Base-by-base conservation (phyloP, 2,797 vertebrate species). In the Megaceryle alcyon region DNA sequence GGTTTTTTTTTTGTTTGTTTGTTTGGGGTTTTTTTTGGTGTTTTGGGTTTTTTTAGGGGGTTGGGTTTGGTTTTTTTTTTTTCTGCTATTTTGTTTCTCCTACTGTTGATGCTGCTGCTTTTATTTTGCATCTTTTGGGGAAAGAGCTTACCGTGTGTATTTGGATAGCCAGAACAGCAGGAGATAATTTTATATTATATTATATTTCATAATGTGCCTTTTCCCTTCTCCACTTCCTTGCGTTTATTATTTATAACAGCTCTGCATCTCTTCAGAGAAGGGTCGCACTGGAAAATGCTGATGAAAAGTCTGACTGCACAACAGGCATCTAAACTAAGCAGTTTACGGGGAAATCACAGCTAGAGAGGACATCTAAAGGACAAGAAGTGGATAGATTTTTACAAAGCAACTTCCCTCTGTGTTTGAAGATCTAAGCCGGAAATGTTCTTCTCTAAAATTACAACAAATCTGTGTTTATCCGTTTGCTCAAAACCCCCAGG, bases 21-120 rank as follows among this genome's bases (percentile, higher is more conserved):
- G 44, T 17, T 35, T 35, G 44, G 17, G 33, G 33, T 14, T 17
- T 41, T 18, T 11, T 6, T 44, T 6, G 3, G 9, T 4, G 10
- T 0, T 5, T 29, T 1, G 6, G 1, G 4, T 7, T 14, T 23
- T 19, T 70, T 46, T 4, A 14, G 15, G 15, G 16, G 2, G 5
- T 10, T 5, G 39, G 5, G 14, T 43, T 64, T 12, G 17, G 10
- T 31, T 6, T 48, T 17, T 22, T 17, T 22, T 16, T 43, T 16
- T 60, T 3, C 51, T 70, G 14, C 43, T 76, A 68, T 71, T 94
- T 81, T 78, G 26, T 71, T 90, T 61, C 75, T 15, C 3, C 64
- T 63, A 13, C 16, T 49, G 20, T 39, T 72, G 37, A 35, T 43
- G 37, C 43, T 78, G 48, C 4, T 60, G 35, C 49, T 88, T 92